Conservation (phyloP, 2,888 invertebrate genomes). For the Crematogaster levior region DNA sequence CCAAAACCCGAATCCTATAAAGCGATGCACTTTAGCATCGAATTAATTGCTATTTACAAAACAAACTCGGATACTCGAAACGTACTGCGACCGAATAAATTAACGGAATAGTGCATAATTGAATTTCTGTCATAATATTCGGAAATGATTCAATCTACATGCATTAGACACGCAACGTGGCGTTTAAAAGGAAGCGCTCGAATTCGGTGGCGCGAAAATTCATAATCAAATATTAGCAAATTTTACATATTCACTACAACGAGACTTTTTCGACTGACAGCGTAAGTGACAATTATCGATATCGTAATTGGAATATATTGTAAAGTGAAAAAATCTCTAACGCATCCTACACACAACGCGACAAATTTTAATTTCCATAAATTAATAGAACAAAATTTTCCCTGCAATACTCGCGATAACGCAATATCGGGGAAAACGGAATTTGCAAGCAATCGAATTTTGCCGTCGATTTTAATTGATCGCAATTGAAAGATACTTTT, state of each 20-base stretch:
- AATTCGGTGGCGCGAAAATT: neutral
- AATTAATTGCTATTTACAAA: conserved; percentile 50
- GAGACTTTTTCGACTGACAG: conserved; percentile 17
- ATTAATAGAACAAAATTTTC: neutral
- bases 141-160: conserved; percentile 29
- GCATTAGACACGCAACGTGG: conserved; percentile 37
- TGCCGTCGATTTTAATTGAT: conserved; percentile 11
- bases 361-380: conserved; percentile 12
- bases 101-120: conserved; percentile 29
- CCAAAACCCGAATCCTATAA: neutral
- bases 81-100: conserved; percentile 26
- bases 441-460: neutral
- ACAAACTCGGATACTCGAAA: conserved; percentile 30
- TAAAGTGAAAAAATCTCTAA: neutral
- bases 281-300: conserved; percentile 26
- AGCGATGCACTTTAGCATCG: conserved; percentile 27
- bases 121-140: conserved; percentile 45
- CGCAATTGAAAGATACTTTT: conserved; percentile 5
- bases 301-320: conserved; percentile 1
- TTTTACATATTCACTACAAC: conserved; percentile 10
- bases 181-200: conserved; percentile 22
- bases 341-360: neutral
- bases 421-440: neutral
- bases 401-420: neutral
- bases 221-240: conserved; percentile 8